Evolutionary conservation across 2,888 invertebrate species (phyloP), one percentile per base, ranked within the genome.

Genomic region (Ariolimax columbianus): DNA sequence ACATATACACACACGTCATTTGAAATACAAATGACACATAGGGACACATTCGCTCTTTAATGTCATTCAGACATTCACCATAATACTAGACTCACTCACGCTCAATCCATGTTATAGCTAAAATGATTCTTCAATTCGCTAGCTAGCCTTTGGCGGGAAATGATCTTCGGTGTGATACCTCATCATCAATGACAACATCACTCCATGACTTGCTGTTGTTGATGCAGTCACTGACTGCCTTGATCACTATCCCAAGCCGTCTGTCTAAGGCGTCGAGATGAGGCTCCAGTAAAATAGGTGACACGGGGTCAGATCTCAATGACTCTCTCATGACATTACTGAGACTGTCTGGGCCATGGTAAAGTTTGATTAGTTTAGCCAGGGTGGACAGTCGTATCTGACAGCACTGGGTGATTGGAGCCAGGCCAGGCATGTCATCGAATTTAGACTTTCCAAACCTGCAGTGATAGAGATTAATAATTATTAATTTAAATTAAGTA

Each of bases 361-460:
- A 94, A 75, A 95, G 93, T n/a, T 92, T 90, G 84, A 98, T 95
- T 87, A 99, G 95, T 14, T 96, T 96, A 83, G 95, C 95, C 63
- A 99, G 95, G 0, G 99, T 99, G 40, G 97, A 96, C 91, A 97
- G 97, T 77, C 99, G 95, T 83, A 99, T 96, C 91, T 97, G 95
- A 94, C 99, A 99, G 95, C 99, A 99, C 95, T 99, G 99, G 89
- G 97, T 95, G 79, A 99, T 95, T 0, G 99, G 99, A 17, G 98
- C 98, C 88, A 99, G 95, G 91, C 99, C 99, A 23, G 86, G 83
- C 7, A 80, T 40, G 30, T 40, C 63, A 68, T 86, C 83, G n/a
- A 80, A 79, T 9, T 66, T 73, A 7, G 82, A 6, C 30, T 47
- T 86, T 6, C 59, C 59, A 63, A 82, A 82, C 38, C 85, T 82